Percentiles rank a stretch among this genome's conserved stretches.
These are phyloP conservation scores for Cynopterus sphinx DNA, from an alignment of 2,797 vertebrate genomes.

Conservation along the genomic window DNA sequence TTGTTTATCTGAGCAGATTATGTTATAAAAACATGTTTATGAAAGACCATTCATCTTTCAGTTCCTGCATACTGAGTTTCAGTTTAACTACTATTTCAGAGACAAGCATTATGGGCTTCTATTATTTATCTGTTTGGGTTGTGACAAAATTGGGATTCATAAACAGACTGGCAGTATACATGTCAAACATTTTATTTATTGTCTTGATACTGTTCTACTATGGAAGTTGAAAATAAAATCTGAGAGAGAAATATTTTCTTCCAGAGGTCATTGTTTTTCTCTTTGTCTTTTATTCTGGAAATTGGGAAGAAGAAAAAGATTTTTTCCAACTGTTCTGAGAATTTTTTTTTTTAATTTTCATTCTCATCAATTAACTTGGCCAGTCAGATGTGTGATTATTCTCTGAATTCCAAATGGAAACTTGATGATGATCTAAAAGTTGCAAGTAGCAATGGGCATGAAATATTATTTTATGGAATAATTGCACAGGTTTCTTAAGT, in stretches of 20 bases:
- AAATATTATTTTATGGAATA: neutral
- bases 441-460: neutral
- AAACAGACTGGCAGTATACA: slow-evolving; percentile 60
- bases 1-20: slow-evolving; percentile 81
- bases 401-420: neutral
- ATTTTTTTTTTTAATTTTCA: neutral
- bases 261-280: slow-evolving; percentile 65
- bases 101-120: slow-evolving; percentile 64
- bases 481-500: neutral
- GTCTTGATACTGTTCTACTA: slow-evolving; percentile 67
- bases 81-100: slow-evolving; percentile 69
- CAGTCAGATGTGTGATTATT: neutral
- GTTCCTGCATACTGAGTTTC: slow-evolving; percentile 73
- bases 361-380: neutral
- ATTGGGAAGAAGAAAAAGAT: slow-evolving; percentile 5
- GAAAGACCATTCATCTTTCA: slow-evolving; percentile 77
- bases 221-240: slow-evolving; percentile 69
- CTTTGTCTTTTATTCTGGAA: neutral
- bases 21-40: slow-evolving; percentile 79
- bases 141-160: slow-evolving; percentile 73
- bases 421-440: neutral
- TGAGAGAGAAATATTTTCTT: slow-evolving; percentile 65
- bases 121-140: slow-evolving; percentile 76
- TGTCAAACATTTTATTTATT: slow-evolving; percentile 72
- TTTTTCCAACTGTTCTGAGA: neutral